Evolutionary conservation across 2,888 invertebrate genomes (phyloP).

Genomic region (Heliothis peltigera): DNA sequence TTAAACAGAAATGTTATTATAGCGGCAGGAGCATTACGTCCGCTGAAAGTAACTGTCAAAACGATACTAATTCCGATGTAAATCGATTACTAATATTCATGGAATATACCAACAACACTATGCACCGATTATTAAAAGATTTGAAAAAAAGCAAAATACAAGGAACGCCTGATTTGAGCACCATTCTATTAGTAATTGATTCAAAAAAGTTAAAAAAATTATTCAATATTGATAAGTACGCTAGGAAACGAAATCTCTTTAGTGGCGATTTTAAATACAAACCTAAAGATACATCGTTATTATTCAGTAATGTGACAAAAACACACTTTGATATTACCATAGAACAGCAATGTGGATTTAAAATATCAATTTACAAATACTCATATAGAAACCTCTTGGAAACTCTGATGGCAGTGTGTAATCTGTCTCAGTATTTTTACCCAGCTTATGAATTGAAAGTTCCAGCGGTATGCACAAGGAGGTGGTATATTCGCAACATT

Average conservation of each 20-base stretch:
- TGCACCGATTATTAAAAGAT: conserved; percentile 20
- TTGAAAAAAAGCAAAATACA: conserved; percentile 6
- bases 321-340: conserved; percentile 33
- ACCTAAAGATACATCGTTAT: conserved; percentile 7
- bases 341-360: conserved; percentile 40
- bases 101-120: conserved; percentile 23
- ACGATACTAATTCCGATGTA: conserved; percentile 17
- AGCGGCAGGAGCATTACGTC: background rate
- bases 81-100: conserved; percentile 25
- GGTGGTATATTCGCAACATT: conserved; percentile 67
- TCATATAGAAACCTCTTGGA: conserved; percentile 45
- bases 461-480: conserved; percentile 41
- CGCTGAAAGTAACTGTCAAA: conserved; percentile 6
- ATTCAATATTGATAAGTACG: conserved; percentile 9
- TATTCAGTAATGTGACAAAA: conserved; percentile 15
- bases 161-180: conserved; percentile 16
- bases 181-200: conserved; percentile 14
- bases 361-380: conserved; percentile 49
- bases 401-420: conserved; percentile 15
- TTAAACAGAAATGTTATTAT: conserved; percentile 3
- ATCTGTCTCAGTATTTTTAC: conserved; percentile 5
- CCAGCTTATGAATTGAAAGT: conserved; percentile 27
- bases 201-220: conserved; percentile 12
- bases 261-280: conserved; percentile 8
- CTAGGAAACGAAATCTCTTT: background rate